Evolutionary conservation across 2,113 vertebrate species (phyloP), one percentile per base, ranked within the genome.

Genomic region (Strix aluco): DNA sequence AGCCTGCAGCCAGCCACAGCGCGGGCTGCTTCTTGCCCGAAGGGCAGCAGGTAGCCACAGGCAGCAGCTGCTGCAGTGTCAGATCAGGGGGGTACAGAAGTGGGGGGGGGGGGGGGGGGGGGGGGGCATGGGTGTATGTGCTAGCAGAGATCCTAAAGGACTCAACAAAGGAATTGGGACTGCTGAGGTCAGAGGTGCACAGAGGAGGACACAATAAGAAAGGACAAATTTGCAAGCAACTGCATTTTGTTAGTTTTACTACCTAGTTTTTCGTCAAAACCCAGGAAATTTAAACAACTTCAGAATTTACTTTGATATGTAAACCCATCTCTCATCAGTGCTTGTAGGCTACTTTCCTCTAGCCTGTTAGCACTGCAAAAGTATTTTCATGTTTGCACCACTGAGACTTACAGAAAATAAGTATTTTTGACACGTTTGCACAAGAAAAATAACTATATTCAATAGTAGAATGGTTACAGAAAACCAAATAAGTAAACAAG

Each of bases 41-140:
- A 26, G 78, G 66, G 14, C 38, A 29, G n/a, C 47, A 9, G 29
- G 12, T 3, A 8, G 62, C 46, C 21, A 32, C 19, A 5, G 65
- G 25, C 6, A 2, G 75, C 75, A 42, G 21, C 40, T 40, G 62
- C 81, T 4, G 10, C 40, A 29, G 11, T 0, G 8, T 13, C 70
- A 44, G 42, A 11, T 20, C 54, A 4, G 38, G 38, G 62, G 13
- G 44, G 51, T 10, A 8, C 5, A 5, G 77, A 58, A 51, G 10
- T 2, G 30, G 40, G 27, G 44, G 38, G 38, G 38, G 38, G 44
- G 38, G 38, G 38, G 38, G 5, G 38, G 7, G 67, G 62, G 13
- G 44, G 51, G 30, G 40, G 27, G 49, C 46, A 32, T 0, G 4
- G 17, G 7, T 2, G 3, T 5, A 11, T 2, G 15, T 9, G 34